A percentile compares a stretch with the other conserved stretches of the same genome.
phyloP scores from a whole-genome alignment of 2,113 vertebrate species.

The Cyprichromis sp. region DNA sequence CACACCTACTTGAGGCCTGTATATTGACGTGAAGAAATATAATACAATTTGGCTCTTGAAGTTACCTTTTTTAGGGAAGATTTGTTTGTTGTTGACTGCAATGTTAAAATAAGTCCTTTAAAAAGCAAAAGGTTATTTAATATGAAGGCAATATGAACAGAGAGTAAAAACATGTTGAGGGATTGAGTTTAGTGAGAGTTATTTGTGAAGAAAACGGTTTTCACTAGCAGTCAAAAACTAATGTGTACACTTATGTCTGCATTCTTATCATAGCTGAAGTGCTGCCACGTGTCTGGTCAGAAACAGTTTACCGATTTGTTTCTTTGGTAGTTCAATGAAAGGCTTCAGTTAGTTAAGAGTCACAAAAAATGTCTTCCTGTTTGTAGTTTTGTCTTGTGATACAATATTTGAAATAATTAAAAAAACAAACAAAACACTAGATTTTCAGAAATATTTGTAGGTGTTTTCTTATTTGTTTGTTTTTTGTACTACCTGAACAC shows the following conservation, averaged over 20 bases:
- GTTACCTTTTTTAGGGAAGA: neutral
- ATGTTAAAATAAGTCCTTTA: neutral
- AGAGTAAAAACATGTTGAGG: neutral
- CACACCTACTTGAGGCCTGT: neutral
- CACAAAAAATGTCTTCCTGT: rapidly evolving
- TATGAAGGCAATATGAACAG: neutral
- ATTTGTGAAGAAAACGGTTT: neutral
- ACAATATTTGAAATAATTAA: neutral
- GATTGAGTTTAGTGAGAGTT: neutral
- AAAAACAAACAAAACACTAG: neutral
- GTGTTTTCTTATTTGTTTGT: neutral
- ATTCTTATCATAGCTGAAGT: neutral
- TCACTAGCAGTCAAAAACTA: neutral
- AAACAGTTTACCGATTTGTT: neutral
- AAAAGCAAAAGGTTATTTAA: rapidly evolving
- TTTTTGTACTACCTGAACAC: neutral
- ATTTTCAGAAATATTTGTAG: neutral
- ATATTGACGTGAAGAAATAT: neutral
- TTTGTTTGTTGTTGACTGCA: neutral
- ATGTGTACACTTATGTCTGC: neutral
- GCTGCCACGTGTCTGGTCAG: neutral
- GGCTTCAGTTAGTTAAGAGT: neutral
- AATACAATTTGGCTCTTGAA: neutral
- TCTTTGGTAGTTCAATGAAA: neutral
- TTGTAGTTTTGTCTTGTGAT: neutral